Percentiles rank a stretch among this genome's conserved stretches.
Evolutionary conservation across 2,888 invertebrate species (phyloP).

Genomic region (Xanthorhoe spadicearia): DNA sequence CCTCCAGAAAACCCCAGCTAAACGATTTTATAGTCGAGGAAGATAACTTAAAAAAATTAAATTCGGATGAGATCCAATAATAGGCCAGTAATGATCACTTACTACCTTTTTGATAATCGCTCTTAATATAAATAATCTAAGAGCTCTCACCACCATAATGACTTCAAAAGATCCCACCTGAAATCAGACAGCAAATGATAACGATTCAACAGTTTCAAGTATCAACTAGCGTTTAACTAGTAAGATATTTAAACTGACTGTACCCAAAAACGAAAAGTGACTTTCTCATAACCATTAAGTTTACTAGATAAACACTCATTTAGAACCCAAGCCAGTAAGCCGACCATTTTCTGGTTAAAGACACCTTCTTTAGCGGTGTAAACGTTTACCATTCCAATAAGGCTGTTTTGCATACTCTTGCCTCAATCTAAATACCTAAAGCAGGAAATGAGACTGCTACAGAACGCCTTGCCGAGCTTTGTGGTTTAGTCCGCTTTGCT

Average conservation of each 20-base stretch:
- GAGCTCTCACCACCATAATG: not conserved
- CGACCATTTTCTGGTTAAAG: slow-evolving; percentile 48
- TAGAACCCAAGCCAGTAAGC: slow-evolving; percentile 26
- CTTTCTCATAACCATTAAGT: slow-evolving; percentile 26
- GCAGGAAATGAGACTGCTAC: slow-evolving; percentile 41
- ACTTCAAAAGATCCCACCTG: not conserved
- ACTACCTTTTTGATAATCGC: not conserved
- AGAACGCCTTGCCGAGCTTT: slow-evolving; percentile 35
- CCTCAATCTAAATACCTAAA: slow-evolving; percentile 50
- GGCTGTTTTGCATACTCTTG: slow-evolving; percentile 52
- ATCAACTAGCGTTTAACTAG: not conserved
- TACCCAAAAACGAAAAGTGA: slow-evolving; percentile 21
- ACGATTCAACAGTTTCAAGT: not conserved
- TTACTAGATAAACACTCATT: slow-evolving; percentile 23
- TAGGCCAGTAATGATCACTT: too few relatives aligned
- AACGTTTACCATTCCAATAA: slow-evolving; percentile 59
- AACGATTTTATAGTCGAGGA: too few relatives aligned
- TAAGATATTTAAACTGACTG: slow-evolving; percentile 1
- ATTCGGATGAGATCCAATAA: too few relatives aligned
- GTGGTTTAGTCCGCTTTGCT: slow-evolving; percentile 12
- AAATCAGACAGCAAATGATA: not conserved
- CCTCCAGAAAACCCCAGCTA: too few relatives aligned
- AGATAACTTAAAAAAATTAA: too few relatives aligned
- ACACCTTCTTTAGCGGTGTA: slow-evolving; percentile 47
- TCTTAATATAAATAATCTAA: not conserved